Evolutionary conservation across 2,113 vertebrate genomes (phyloP), one percentile per base, ranked within the genome.

Genomic region (Pterocles orientalis): DNA sequence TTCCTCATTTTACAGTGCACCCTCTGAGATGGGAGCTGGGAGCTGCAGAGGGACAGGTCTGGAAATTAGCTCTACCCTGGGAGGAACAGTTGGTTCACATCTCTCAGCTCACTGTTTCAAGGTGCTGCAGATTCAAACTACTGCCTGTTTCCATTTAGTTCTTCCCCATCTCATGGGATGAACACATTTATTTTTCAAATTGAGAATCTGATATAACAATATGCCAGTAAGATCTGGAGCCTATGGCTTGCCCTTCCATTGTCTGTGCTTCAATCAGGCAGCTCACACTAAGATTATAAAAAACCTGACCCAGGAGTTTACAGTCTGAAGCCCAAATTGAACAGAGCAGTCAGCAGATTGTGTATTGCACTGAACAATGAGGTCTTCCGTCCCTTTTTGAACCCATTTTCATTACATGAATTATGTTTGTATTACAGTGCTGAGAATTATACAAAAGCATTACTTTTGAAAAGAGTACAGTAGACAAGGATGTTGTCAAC

Each of bases 281-380:
- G 93, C 90, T 95, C 94, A 95, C 82, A 91, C 87, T 86, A 96
- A 97, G 94, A 97, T 92, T 96, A 95, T 86, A 95, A 94, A 95
- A 96, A 95, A 91, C 91, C 93, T 97, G 95, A 95, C 65, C 95
- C 91, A 88, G 93, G 91, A 97, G 81, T 97, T 97, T 96, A 90
- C 91, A 96, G 91, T 82, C 91, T 91, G 94, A 92, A 95, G 86
- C 93, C 78, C 91, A 91, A 92, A 97, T 70, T 93, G 87, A 95
- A 97, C 93, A 92, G 89, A 92, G 45, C 66, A 69, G 95, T 95
- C 96, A 96, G 94, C 95, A 95, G 84, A 91, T 95, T 78, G 90
- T 92, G 47, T 88, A 77, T 87, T 87, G 53, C 62, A 69, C 66
- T 24, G 23, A 95, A 96, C 95, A 95, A 95, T 94, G 87, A 90